Evolutionary conservation across 2,888 invertebrate genomes (phyloP).

Genomic region (Autographa gamma): DNA sequence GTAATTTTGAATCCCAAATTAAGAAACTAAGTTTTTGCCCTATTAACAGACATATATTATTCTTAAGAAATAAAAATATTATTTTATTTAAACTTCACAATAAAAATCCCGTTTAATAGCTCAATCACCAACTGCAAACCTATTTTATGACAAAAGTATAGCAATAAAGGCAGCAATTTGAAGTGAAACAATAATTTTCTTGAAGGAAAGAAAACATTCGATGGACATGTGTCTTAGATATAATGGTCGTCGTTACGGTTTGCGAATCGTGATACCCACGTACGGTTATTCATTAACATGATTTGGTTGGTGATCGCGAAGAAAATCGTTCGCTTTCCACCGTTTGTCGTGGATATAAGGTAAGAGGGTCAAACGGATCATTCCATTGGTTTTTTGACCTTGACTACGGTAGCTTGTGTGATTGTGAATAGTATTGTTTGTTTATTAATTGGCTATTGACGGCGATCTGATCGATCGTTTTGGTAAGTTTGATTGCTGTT

Average conservation of each 20-base stretch:
- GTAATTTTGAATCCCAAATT: no score
- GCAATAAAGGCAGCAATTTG: conserved; percentile 37
- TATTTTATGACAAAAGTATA: conserved; percentile 39
- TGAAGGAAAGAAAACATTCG: conserved; percentile 32
- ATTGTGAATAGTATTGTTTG: conserved; percentile 29
- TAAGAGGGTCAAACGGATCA: conserved; percentile 67
- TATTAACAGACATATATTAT: no score
- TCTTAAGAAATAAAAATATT: neutral
- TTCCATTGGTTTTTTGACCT: conserved; percentile 74
- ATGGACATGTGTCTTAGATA: conserved; percentile 36
- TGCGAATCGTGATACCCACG: conserved; percentile 64
- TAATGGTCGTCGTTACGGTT: conserved; percentile 67
- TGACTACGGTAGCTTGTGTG: conserved; percentile 61
- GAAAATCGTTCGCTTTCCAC: conserved; percentile 81
- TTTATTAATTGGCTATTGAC: conserved; percentile 13
- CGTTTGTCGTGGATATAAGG: conserved; percentile 71
- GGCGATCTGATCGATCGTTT: neutral
- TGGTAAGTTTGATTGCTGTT: neutral
- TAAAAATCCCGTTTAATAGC: conserved; percentile 9
- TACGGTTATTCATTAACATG: conserved; percentile 77
- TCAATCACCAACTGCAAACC: neutral
- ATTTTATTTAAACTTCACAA: no score
- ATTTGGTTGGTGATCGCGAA: conserved; percentile 78
- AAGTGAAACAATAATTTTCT: conserved; percentile 28
- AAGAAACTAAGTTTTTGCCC: no score